These are phyloP conservation scores for Actenoides hombroni DNA, from an alignment of 2,113 vertebrate species.

Conservation along the genomic window DNA sequence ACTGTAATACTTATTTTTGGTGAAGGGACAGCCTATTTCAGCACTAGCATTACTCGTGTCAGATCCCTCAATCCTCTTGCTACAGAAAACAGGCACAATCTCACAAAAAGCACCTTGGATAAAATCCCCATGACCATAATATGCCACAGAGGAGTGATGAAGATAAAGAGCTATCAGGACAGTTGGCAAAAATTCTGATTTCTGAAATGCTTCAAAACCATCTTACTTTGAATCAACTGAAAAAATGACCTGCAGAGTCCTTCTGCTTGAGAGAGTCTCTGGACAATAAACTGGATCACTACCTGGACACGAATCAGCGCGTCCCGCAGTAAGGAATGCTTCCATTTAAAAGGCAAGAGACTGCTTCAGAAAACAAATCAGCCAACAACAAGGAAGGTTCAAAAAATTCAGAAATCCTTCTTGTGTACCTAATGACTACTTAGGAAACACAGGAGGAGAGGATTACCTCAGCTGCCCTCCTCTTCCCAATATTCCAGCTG, in stretches of 20 bases:
- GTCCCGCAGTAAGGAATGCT: background rate
- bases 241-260: background rate
- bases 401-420: background rate
- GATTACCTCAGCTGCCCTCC: conserved; percentile 92
- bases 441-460: background rate
- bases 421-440: background rate
- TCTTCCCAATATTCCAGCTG: conserved; percentile 97
- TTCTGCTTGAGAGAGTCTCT: background rate
- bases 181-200: background rate
- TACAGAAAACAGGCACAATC: background rate
- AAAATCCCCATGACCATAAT: background rate
- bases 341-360: background rate
- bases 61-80: background rate
- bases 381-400: background rate
- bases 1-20: background rate
- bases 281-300: background rate
- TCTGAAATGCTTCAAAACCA: background rate
- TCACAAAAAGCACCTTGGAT: background rate
- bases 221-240: background rate
- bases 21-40: background rate
- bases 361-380: background rate
- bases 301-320: background rate
- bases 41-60: background rate
- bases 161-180: background rate
- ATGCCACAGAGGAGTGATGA: background rate